These are phyloP conservation scores for Torymus auratus DNA, from an alignment of 2,888 invertebrate species.

Conservation along the genomic window DNA sequence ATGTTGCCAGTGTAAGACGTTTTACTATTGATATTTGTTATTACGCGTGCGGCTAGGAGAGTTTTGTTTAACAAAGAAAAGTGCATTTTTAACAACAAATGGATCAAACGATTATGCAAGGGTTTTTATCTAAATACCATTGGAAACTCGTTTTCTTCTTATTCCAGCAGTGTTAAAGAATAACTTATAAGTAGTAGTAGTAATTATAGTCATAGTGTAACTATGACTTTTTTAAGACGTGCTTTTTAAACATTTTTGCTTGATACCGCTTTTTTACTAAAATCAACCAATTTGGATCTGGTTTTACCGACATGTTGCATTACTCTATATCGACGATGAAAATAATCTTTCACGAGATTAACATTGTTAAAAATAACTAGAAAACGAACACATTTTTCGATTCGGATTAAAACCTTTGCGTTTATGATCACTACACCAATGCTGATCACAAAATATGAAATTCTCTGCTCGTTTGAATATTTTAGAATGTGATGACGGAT, in stretches of 20 bases:
- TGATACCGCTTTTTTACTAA: conserved; percentile 23
- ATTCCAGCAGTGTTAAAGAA: conserved; percentile 33
- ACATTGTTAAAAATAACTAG: conserved; percentile 21
- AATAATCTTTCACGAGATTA: too few relatives aligned
- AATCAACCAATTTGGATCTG: conserved; percentile 19
- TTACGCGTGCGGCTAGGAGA: conserved; percentile 50
- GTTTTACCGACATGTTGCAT: conserved; percentile 5
- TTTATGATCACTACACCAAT: conserved; percentile 38
- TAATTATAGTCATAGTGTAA: conserved; percentile 27
- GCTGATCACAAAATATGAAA: conserved; percentile 43
- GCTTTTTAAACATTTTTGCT: conserved; percentile 11
- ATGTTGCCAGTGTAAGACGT: conserved; percentile 58
- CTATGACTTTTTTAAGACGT: conserved; percentile 32
- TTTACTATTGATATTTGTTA: conserved; percentile 60
- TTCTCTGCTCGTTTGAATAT: conserved; percentile 54
- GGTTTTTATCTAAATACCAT: conserved; percentile 46
- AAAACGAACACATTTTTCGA: conserved; percentile 35
- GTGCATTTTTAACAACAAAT: conserved; percentile 51
- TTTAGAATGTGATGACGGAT: conserved; percentile 55
- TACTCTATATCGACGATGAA: not conserved
- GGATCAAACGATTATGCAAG: conserved; percentile 48
- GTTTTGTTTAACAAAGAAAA: conserved; percentile 55
- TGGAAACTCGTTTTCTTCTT: conserved; percentile 42
- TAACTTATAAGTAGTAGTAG: not conserved
- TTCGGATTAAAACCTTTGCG: conserved; percentile 53